Conservation (phyloP, 2,888 invertebrate species). For the Orthosia gracilis region DNA sequence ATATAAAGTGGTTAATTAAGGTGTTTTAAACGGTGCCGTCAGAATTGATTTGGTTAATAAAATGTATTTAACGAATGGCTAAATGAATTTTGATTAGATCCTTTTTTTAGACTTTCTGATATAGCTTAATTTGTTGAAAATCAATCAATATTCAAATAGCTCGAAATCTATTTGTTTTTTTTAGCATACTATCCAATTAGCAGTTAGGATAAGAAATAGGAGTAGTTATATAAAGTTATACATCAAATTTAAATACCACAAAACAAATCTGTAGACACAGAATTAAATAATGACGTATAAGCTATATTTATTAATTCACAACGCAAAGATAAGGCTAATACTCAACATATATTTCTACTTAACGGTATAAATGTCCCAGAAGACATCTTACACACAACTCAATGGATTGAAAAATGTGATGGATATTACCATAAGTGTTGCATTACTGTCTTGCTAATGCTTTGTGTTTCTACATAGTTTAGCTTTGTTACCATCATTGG, state of each 20-base stretch:
- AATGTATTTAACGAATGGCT: slow-evolving; percentile 39
- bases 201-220: background rate
- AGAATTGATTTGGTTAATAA: slow-evolving; percentile 46
- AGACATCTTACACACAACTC: slow-evolving; percentile 35
- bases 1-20: slow-evolving; percentile 71
- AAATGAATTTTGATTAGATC: slow-evolving; percentile 47
- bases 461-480: slow-evolving; percentile 80
- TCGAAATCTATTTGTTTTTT: background rate
- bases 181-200: background rate
- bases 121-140: slow-evolving; percentile 18
- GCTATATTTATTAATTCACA: background rate
- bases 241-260: background rate
- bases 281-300: background rate
- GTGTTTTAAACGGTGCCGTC: slow-evolving; percentile 63
- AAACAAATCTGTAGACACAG: background rate
- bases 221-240: too few species aligned
- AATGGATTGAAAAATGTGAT: slow-evolving; percentile 66
- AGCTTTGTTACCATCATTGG: slow-evolving; percentile 81
- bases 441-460: slow-evolving; percentile 80
- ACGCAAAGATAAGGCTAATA: slow-evolving; percentile 1
- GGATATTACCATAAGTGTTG: slow-evolving; percentile 78
- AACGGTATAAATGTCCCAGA: slow-evolving; percentile 17
- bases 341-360: slow-evolving; percentile 10
- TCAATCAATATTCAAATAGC: slow-evolving; percentile 10
- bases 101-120: slow-evolving; percentile 13